Evolutionary conservation across 2,888 invertebrate species (phyloP), one percentile per base, ranked within the genome.

Genomic region (Spialia ferax): DNA sequence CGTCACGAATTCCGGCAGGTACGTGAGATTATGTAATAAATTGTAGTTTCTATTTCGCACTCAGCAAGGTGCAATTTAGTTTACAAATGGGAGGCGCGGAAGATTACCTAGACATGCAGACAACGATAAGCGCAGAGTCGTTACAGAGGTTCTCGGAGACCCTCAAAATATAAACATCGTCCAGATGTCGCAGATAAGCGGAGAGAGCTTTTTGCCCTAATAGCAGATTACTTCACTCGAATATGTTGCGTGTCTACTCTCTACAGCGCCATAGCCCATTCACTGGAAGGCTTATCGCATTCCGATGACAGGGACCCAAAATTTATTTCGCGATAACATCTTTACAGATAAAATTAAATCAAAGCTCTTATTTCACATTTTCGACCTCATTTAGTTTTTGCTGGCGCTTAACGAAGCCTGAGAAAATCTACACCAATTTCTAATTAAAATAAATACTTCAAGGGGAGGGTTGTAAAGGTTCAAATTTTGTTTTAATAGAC

Each of bases 111-210:
- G 89, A 89, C 88, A 88, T 83, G 87, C 85, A 86, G 85, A 84
- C 82, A 76, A 85, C 80, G 89, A 91, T 92, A 89, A 92, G 88
- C 86, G 84, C 79, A 72, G 82, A 82, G 88, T 91, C 91, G 87
- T 93, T 92, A 93, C 82, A 89, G 86, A 91, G 92, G 93, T 90
- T 90, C 88, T 86, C 86, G 86, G 84, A 80, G 88, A 86, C 89
- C 90, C 89, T 90, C 87, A 87, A 91, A 92, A 90, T 91, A 91
- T 92, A 91, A 91, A 92, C 92, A 91, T 89, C 86, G 86, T 82
- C 87, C 93, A 93, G 92, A 91, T 93, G 93, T 89, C 80, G 83
- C 86, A 89, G 93, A 93, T 92, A 91, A 91, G 88, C 81, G 85
- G 78, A 75, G 84, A 86, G 84, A 88, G 91, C 87, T 89, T 89